These are phyloP conservation scores for Nemopilema nomurai DNA, from an alignment of 30 jellyfish, hydroid and myxozoan species.

Conservation along the genomic window DNA sequence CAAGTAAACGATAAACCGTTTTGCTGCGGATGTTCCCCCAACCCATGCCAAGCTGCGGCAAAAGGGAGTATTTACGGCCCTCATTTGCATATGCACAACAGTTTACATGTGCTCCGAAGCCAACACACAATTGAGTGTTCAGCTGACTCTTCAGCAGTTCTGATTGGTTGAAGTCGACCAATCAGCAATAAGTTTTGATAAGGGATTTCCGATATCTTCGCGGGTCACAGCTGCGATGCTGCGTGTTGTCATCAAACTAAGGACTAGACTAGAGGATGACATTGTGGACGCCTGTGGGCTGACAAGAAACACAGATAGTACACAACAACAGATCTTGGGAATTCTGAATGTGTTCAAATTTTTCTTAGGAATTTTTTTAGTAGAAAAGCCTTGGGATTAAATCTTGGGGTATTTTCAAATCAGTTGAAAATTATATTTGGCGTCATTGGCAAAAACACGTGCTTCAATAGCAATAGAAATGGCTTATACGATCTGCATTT, in stretches of 20 bases:
- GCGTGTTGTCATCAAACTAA: neutral
- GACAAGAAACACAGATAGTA: too few species aligned
- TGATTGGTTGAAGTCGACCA: slow-evolving; percentile 60
- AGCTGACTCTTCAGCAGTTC: slow-evolving; percentile 43
- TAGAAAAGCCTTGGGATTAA: neutral
- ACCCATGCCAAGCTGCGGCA: neutral
- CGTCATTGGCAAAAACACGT: too few species aligned
- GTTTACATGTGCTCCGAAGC: slow-evolving; percentile 80
- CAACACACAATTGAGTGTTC: slow-evolving; percentile 75
- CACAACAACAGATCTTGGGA: neutral
- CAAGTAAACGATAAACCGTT: too few species aligned
- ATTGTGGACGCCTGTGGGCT: neutral
- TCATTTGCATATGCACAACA: slow-evolving; percentile 57
- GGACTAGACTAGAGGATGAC: neutral
- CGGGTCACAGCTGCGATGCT: slow-evolving; percentile 70
- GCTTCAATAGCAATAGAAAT: too few species aligned
- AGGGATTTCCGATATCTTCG: slow-evolving; percentile 43
- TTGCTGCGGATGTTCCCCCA: neutral
- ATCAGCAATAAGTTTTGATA: slow-evolving; percentile 19
- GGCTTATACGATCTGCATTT: too few species aligned
- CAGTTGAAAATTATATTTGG: too few species aligned
- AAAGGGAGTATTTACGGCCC: slow-evolving; percentile 18
- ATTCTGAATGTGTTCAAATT: neutral
- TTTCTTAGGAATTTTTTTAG: too few species aligned
- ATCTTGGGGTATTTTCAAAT: too few species aligned